Base-by-base conservation (phyloP, 2,797 vertebrate genomes). In the Pipistrellus kuhlii region DNA sequence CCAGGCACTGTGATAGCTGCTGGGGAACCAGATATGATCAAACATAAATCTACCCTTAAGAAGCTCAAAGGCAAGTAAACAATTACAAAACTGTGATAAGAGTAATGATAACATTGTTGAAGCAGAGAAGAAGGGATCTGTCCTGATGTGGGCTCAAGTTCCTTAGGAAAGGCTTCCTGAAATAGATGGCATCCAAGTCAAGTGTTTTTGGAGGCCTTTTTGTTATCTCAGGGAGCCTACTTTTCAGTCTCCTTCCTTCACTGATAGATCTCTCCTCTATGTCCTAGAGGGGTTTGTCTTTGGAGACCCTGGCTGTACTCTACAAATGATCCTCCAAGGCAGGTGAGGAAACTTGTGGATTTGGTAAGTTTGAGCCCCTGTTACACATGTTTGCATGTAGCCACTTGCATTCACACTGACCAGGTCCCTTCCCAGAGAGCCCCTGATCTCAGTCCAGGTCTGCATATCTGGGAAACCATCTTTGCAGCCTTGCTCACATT, bases 241-340 rank as follows among this genome's bases (percentile, higher is more conserved):
- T 1, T 78, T 85, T 71, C 30, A 12, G 25, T 48, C 32, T 77
- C 51, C 80, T 73, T 85, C 64, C 12, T 87, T 64, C 57, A 38
- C 10, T 8, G 30, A 77, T 3, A 44, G 44, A 72, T 84, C 35
- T 94, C n/a, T 85, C 30, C 51, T 93, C 78, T 85, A 94, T 84
- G 9, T 17, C 6, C 55, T 97, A 98, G 71, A 62, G 95, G 98
- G 90, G 73, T 78, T 88, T 96, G 96, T 30, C 97, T 98, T 82
- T 99, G 99, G 99, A 99, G 99, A 97, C 99, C 99, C 0, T 99
- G 99, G 99, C 95, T 99, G 73, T 93, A 97, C 82, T 96, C 62
- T 83, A 77, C 96, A 64, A 97, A 94, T 77, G 97, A 98, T n/a
- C 41, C 15, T 17, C 62, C 78, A 2, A 64, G n/a, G 35, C 44